A percentile compares a stretch with the other conserved stretches of the same genome.
These are phyloP conservation scores for Pogonomyrmex barbatus DNA, from an alignment of 1,140 invertebrate genomes.

Conservation along the genomic window DNA sequence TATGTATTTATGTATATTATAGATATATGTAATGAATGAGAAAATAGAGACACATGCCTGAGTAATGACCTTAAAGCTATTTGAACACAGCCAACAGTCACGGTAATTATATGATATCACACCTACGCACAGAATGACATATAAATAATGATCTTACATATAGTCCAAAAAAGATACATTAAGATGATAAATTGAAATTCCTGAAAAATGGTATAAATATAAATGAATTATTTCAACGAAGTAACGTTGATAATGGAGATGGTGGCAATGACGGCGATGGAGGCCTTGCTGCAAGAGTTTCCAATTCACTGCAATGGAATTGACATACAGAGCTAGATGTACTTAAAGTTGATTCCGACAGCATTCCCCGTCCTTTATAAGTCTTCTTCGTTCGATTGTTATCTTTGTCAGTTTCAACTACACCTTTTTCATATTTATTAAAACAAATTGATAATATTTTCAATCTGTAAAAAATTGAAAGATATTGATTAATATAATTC, in stretches of 20 bases:
- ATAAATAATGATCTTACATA: constrained; percentile 46
- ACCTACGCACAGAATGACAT: constrained; percentile 53
- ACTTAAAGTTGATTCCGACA: constrained; percentile 82
- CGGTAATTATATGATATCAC: constrained; percentile 58
- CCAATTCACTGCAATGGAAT: constrained; percentile 82
- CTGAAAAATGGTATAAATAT: constrained; percentile 67
- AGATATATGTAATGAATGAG: constrained; percentile 51
- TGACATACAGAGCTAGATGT: constrained; percentile 84
- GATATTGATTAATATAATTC: not conserved
- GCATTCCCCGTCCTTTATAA: constrained; percentile 77
- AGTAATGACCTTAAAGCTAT: constrained; percentile 70
- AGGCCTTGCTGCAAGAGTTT: constrained; percentile 76
- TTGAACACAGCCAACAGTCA: constrained; percentile 72
- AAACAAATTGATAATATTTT: constrained; percentile 72
- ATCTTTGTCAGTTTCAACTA: constrained; percentile 63
- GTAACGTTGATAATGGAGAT: constrained; percentile 78
- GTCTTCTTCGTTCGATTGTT: constrained; percentile 71
- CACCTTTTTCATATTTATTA: constrained; percentile 65
- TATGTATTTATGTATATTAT: constrained; percentile 14
- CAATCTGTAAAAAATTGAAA: constrained; percentile 57
- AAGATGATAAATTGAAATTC: constrained; percentile 35
- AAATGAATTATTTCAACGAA: constrained; percentile 75
- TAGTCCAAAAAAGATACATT: constrained; percentile 4
- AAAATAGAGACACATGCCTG: constrained; percentile 39
- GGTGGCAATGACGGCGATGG: constrained; percentile 77